Evolutionary conservation across 2,888 invertebrate species (phyloP).

Genomic region (Ectobius pallidus): DNA sequence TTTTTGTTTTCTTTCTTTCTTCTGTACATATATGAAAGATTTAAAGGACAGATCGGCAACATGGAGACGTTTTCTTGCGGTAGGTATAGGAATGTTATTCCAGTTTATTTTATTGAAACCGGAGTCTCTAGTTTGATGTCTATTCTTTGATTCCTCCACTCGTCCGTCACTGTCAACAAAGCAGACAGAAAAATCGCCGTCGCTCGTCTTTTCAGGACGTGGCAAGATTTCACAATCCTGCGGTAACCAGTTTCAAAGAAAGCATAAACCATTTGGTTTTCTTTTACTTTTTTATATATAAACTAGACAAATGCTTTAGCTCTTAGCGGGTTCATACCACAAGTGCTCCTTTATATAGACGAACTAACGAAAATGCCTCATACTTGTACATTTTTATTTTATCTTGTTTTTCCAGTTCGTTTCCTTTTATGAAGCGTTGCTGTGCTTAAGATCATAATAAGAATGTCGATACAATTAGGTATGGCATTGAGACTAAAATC

Average conservation of each 20-base stretch:
- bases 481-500: no score
- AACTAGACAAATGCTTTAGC: not conserved
- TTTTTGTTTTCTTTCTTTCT: no score
- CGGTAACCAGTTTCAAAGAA: slow-evolving; percentile 14
- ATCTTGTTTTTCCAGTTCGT: no score
- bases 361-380: no score
- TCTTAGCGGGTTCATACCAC: not conserved
- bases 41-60: slow-evolving; percentile 4
- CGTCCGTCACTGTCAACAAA: slow-evolving; percentile 14
- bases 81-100: not conserved
- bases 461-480: no score
- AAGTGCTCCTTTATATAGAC: not conserved
- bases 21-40: no score
- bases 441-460: no score
- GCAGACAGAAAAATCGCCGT: slow-evolving; percentile 13
- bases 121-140: slow-evolving; percentile 18
- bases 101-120: not conserved
- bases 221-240: slow-evolving; percentile 9
- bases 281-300: not conserved
- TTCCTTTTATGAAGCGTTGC: no score
- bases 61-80: not conserved
- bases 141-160: slow-evolving; percentile 9
- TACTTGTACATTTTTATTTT: not conserved
- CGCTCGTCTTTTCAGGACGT: slow-evolving; percentile 17
- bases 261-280: slow-evolving; percentile 12